Base-by-base conservation (phyloP, 2,888 invertebrate genomes). In the Pterostichus niger region DNA sequence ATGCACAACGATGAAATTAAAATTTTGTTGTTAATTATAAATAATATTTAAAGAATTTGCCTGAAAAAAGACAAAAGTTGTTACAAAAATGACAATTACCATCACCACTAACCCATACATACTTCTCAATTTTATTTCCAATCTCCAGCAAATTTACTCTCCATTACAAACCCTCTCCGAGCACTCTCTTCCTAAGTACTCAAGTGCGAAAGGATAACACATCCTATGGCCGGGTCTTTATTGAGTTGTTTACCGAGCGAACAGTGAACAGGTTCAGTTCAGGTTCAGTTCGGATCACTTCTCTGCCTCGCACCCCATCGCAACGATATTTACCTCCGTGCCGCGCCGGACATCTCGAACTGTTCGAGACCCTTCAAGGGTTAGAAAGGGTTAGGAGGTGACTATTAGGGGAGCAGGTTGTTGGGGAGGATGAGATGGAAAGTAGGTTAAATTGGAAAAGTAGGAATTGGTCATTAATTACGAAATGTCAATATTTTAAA, bases 181-280 rank as follows among this genome's bases (percentile, higher is more conserved):
- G 35, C 35, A 33, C 64, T 13, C 13, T 64, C 64, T 13, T n/a
- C 35, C 33, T 31, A 13, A 64, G 59, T 64, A 33, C 33, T 59
- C 33, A 35, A 64, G 64, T 64, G 35, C 64, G 64, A 64, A 64
- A 64, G 64, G 64, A 64, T 64, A 64, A 64, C 64, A 35, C 64
- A 13, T 35, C 31, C 31, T 64, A n/a, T 59, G 11, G 35, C 35
- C 64, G 11, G 33, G 33, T 24, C 33, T 64, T 64, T 64, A 64
- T 64, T 64, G 64, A 64, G 64, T 64, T 64, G 64, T 64, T 64
- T 64, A 64, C 64, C 35, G 64, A 64, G n/a, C 64, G 64, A 31
- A 59, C 31, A 10, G 6, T n/a, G 59, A 59, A 59, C 59, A 31
- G 33, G 33, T 10, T 31, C 31, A 17, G 59, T 31, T 40, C 40